Percentiles rank a stretch among this genome's conserved stretches.
Evolutionary conservation across 2,113 vertebrate species (phyloP).

Genomic region (Chamaetylas fuelleborni): DNA sequence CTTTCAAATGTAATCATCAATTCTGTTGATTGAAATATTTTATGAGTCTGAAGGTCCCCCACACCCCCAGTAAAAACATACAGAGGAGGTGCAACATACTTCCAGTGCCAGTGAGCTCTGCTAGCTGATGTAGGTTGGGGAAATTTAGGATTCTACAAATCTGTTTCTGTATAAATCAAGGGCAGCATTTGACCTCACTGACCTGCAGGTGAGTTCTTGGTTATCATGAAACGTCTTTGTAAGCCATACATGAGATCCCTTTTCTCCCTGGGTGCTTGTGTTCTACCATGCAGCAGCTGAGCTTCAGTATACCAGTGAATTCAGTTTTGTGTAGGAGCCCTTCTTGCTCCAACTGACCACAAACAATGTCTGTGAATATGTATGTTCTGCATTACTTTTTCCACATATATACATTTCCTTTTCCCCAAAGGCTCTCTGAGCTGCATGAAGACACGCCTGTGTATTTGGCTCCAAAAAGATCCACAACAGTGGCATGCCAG

Average conservation of each 20-base stretch:
- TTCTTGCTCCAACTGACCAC: not conserved
- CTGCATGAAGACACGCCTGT: not conserved
- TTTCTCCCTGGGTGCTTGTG: not conserved
- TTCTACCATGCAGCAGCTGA: not conserved
- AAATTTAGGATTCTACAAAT: not conserved
- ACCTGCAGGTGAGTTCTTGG: not conserved
- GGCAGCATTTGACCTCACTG: not conserved
- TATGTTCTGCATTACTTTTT: not conserved
- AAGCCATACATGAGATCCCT: accelerated
- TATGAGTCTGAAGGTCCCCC: not conserved
- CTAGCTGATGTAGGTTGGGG: not conserved
- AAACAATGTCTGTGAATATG: not conserved
- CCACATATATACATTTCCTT: not conserved
- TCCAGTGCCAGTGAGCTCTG: not conserved
- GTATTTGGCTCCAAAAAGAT: not conserved
- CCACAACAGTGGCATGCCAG: not conserved
- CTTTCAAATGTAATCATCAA: not conserved
- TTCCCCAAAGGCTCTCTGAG: not conserved
- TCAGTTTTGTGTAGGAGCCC: not conserved
- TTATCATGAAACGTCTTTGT: not conserved
- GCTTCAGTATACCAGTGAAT: not conserved
- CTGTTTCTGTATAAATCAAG: not conserved
- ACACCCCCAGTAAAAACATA: accelerated
- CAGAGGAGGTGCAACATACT: not conserved
- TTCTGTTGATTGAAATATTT: not conserved